Conservation (phyloP, 2,113 vertebrate species). For the human region GRCh38 chr2:199138001-199138500, state of each 20-base stretch:
- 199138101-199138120: background rate
- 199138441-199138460: background rate
- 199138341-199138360: background rate
- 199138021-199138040: background rate
- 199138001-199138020: background rate
- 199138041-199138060: background rate
- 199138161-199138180: background rate
- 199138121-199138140: background rate
- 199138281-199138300: background rate
- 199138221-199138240: background rate
- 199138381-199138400: background rate
- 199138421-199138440: background rate
- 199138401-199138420: background rate
- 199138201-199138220: background rate
- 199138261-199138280: background rate
- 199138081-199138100: background rate
- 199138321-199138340: background rate
- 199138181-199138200: background rate
- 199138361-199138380: background rate
- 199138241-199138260: background rate
- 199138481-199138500: background rate
- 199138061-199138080: background rate
- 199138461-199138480: background rate
- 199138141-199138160: background rate
- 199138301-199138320: background rate